phyloP scores from a whole-genome alignment of 53 echinoderm and acorn worm genomes.

The Crossaster papposus region DNA sequence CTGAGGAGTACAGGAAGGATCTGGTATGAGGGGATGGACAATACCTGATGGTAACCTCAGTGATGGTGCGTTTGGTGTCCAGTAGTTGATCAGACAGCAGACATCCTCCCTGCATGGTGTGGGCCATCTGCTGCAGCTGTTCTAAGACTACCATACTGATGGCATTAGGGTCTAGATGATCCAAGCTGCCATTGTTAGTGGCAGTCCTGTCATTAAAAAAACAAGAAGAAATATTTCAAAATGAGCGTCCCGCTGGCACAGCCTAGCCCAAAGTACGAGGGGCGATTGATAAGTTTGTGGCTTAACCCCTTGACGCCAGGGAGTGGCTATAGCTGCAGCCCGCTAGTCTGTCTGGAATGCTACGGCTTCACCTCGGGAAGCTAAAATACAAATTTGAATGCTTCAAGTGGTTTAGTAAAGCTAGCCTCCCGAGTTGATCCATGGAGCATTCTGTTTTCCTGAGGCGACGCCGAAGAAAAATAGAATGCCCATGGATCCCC shows the following conservation, averaged over 20 bases:
- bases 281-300: background rate
- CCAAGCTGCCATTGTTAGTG: constrained; percentile 65
- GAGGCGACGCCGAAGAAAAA: too few species aligned
- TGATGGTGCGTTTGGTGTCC: constrained; percentile 71
- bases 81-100: constrained; percentile 87
- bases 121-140: constrained; percentile 75
- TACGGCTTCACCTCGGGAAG: too few species aligned
- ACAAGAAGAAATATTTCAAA: background rate
- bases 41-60: constrained; percentile 83
- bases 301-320: too few species aligned
- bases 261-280: too few species aligned
- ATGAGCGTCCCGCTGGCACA: too few species aligned
- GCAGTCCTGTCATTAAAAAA: constrained; percentile 64
- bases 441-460: too few species aligned
- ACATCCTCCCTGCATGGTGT: constrained; percentile 72
- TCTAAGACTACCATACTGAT: constrained; percentile 84
- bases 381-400: too few species aligned
- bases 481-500: too few species aligned
- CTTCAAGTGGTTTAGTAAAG: too few species aligned
- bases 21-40: constrained; percentile 23
- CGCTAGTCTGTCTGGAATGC: too few species aligned
- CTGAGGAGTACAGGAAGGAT: constrained; percentile 78
- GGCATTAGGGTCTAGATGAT: constrained; percentile 74
- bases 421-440: too few species aligned
- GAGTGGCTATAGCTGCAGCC: too few species aligned